These are phyloP conservation scores for Synaphobranchus kaupii DNA, from an alignment of 2,797 vertebrate species.

Conservation along the genomic window DNA sequence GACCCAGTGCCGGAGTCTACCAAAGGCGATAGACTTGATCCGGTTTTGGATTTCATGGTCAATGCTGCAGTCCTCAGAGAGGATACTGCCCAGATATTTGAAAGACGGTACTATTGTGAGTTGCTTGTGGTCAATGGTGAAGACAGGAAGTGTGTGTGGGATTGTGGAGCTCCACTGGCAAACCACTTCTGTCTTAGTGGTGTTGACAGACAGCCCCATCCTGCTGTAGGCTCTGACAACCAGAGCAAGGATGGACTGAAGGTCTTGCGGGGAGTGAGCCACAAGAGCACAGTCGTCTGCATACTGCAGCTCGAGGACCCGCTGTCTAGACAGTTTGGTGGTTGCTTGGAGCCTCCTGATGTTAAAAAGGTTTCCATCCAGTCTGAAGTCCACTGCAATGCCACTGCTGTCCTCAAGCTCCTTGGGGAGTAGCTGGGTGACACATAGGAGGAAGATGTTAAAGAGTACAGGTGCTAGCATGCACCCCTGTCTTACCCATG, in stretches of 20 bases:
- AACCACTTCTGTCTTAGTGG: not conserved
- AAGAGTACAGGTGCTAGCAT: constrained; percentile 31
- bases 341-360: constrained; percentile 36
- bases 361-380: constrained; percentile 32
- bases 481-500: constrained; percentile 27
- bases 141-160: not conserved
- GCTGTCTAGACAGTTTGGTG: constrained; percentile 17
- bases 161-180: not conserved
- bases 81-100: constrained; percentile 16
- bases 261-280: not conserved
- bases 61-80: constrained; percentile 27
- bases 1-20: not conserved
- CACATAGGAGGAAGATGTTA: constrained; percentile 32
- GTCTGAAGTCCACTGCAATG: constrained; percentile 3
- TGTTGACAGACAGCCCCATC: constrained; percentile 1
- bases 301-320: constrained; percentile 31
- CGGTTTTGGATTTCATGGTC: constrained; percentile 25
- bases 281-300: not conserved
- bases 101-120: not conserved
- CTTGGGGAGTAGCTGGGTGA: constrained; percentile 16
- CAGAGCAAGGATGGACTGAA: not conserved
- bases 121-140: constrained; percentile 15
- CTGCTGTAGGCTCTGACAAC: not conserved
- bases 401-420: constrained; percentile 22
- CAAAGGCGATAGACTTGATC: not conserved